Evolutionary conservation across 2,888 invertebrate genomes (phyloP), one percentile per base, ranked within the genome.

Genomic region (Hyles lineata): DNA sequence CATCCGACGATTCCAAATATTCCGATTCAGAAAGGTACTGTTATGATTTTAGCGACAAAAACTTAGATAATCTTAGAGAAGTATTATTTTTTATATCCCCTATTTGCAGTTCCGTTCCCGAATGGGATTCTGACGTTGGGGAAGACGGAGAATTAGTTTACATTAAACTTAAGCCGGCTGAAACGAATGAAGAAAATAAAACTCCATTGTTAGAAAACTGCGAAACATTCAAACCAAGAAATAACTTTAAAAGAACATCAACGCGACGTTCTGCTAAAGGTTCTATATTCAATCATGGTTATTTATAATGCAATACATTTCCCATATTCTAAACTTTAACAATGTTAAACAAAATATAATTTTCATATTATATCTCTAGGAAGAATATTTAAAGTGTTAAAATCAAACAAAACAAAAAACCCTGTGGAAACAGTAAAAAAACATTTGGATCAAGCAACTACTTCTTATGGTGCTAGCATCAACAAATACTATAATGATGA

Each of bases 141-240:
- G 95, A 96, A 77, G 95, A 96, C 80, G 97, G 97, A 4, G 96
- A 96, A 81, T 89, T 97, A 9, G 95, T 96, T 70, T 97, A 95
- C 82, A 95, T 96, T 32, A 96, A 96, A 87, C 95, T 95, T 72
- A 95, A 89, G 82, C 76, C 79, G 7, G 80, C 74, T 74, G 85
- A 85, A 59, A 74, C 72, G 15, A 73, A 74, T 59, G 80, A 80
- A 19, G 80, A 80, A 61, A 80, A 76, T 8, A 90, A 89, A 76
- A 79, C 88, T 17, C 89, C 93, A 1, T 78, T 94, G 21, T 76
- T 94, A 72, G 93, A 94, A 80, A 93, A 88, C 76, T 93, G 92
- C 82, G 90, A 92, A 80, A 85, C 91, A 70, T 93, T 93, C 73
- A 93, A 92, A 81, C 82, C 93, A 21, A 86, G 94, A 78, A 94